phyloP scores from a whole-genome alignment of 2,113 vertebrate genomes.

The Setophaga coronata region DNA sequence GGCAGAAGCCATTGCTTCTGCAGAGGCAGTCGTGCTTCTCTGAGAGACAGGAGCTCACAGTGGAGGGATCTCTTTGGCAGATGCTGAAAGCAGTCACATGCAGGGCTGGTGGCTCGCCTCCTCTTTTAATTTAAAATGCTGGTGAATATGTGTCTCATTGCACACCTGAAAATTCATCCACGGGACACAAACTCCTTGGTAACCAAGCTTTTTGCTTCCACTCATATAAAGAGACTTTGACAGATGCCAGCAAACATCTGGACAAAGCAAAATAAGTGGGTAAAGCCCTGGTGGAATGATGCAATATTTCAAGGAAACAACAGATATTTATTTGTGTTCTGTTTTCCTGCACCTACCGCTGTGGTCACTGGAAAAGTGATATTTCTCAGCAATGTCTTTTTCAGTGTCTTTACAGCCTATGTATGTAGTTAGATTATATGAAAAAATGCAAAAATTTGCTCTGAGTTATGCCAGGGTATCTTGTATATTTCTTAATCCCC shows the following conservation, averaged over 20 bases:
- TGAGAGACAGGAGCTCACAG: not conserved
- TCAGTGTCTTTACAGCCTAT: not conserved
- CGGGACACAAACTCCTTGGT: not conserved
- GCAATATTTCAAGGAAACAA: not conserved
- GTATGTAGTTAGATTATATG: accelerated
- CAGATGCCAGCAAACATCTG: not conserved
- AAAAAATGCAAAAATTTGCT: not conserved
- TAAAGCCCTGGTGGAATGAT: not conserved
- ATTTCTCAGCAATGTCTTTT: not conserved
- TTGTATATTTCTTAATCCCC: not conserved
- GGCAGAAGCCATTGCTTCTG: not conserved
- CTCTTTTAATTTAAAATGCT: not conserved
- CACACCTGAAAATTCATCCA: not conserved
- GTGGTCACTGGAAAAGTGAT: not conserved
- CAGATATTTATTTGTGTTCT: not conserved
- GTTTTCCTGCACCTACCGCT: not conserved
- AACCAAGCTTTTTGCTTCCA: not conserved
- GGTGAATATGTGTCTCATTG: not conserved
- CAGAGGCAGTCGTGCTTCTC: not conserved
- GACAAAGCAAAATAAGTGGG: not conserved
- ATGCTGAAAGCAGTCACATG: not conserved
- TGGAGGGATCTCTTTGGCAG: not conserved
- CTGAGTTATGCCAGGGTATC: not conserved
- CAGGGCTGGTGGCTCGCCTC: not conserved
- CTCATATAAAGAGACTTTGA: not conserved